Evolutionary conservation across 92 coral and sea anemone genomes (phyloP), one percentile per base, ranked within the genome.

Genomic region (Phenganax marumi): DNA sequence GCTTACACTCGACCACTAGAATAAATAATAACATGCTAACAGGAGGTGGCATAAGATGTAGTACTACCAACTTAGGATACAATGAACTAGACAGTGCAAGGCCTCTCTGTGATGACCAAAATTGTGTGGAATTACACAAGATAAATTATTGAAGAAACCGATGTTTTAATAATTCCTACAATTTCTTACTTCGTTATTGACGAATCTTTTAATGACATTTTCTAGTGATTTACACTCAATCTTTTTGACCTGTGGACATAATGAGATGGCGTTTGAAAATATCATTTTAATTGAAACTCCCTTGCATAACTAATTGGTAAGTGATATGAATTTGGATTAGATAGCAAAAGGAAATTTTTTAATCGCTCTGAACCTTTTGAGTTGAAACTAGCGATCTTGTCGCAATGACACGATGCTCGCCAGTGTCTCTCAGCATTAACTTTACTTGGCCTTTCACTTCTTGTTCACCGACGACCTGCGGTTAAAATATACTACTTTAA

Each of bases 381-480:
- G 85, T 82, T 52, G 98, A 92, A 0, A 91, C 71, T 48, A 94
- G 80, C 21, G 95, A 91, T 70, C 98, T 83, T 25, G 98, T 85
- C 0, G 90, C 98, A 62, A 92, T 85, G 12, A 92, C 71, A 61
- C 87, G 75, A 50, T 91, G 89, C 50, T 94, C 97, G 68, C 93
- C 89, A 48, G 86, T 90, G 88, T 94, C 98, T 74, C 82, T 90
- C 64, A 94, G 89, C 92, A 87, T 85, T 57, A 94, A 68, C 25
- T 90, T 90, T 12, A 94, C 84, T 83, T 94, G 98, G 50, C 97
- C 98, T 72, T 88, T 93, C 10, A 94, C 97, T 76, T 94, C 98
- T 8, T 85, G 88, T 57, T 90, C 94, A 19, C 93, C 91, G 6
- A 97, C 98, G 89, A 92, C 86, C 98, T 94, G 48, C 16, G 70